These are phyloP conservation scores for Cariama cristata DNA, from an alignment of 2,113 vertebrate genomes.

Conservation along the genomic window DNA sequence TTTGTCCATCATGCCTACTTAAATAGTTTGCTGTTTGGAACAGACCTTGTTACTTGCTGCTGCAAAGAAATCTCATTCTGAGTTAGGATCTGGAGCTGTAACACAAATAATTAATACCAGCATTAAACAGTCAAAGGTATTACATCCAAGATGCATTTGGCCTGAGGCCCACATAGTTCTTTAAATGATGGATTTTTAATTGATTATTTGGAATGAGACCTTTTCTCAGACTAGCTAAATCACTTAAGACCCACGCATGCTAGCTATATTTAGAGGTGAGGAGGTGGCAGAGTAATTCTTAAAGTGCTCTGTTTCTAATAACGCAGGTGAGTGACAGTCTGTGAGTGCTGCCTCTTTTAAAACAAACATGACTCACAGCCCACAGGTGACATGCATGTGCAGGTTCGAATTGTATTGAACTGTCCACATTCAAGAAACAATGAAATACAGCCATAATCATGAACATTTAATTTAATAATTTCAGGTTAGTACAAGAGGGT, in stretches of 20 bases:
- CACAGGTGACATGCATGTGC: constrained; percentile 24
- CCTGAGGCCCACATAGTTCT: constrained; percentile 45
- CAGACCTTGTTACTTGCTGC: not conserved
- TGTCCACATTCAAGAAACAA: constrained; percentile 45
- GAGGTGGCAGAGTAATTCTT: constrained; percentile 74
- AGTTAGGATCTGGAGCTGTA: constrained; percentile 25
- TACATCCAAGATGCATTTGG: constrained; percentile 51
- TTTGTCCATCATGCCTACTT: constrained; percentile 45
- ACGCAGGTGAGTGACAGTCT: constrained; percentile 74
- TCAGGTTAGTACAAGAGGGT: constrained; percentile 36
- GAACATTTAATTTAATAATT: constrained; percentile 52
- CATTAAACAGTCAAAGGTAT: constrained; percentile 52
- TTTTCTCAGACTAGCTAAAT: constrained; percentile 58
- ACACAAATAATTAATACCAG: constrained; percentile 50
- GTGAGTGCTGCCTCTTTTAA: constrained; percentile 71
- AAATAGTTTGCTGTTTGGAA: constrained; percentile 13
- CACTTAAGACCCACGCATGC: constrained; percentile 52
- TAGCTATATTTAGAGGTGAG: constrained; percentile 78
- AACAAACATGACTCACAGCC: constrained; percentile 73
- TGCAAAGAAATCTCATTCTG: not conserved
- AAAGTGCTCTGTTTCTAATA: constrained; percentile 75
- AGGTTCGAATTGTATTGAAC: constrained; percentile 67
- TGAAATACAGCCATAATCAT: constrained; percentile 17
- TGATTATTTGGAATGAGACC: constrained; percentile 69
- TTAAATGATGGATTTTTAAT: constrained; percentile 69